These are phyloP conservation scores for Habroteleia sp. DNA, from an alignment of 2,888 invertebrate species.

Conservation along the genomic window DNA sequence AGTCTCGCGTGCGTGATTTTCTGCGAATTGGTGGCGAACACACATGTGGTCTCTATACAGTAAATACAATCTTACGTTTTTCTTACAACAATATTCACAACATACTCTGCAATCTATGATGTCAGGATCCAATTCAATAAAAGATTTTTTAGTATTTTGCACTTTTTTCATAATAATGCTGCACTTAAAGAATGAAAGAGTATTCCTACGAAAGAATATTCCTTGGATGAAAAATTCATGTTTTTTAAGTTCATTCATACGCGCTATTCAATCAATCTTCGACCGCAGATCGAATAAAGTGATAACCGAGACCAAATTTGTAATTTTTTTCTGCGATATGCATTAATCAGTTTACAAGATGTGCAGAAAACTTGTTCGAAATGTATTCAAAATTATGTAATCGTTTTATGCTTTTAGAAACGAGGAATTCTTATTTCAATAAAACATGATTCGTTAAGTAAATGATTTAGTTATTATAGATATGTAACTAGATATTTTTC, in stretches of 20 bases:
- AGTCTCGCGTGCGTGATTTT: conserved; percentile 43
- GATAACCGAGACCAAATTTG: neutral
- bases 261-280: conserved; percentile 5
- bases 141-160: conserved; percentile 13
- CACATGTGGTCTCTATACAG: conserved; percentile 14
- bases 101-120: conserved; percentile 17
- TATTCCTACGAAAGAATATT: no score
- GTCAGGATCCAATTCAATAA: conserved; percentile 36
- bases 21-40: conserved; percentile 31
- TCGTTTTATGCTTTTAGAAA: no score
- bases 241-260: neutral
- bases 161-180: neutral
- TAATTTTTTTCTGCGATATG: neutral
- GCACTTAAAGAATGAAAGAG: neutral
- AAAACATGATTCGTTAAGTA: no score
- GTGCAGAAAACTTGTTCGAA: neutral
- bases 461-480: no score
- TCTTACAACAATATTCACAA: conserved; percentile 39
- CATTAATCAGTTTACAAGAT: no score
- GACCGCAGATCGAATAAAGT: neutral
- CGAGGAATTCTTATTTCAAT: no score
- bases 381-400: no score
- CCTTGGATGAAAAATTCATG: no score
- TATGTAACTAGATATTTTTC: no score
- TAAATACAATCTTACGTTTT: conserved; percentile 23